These are phyloP conservation scores for Sylvicola fuscatus DNA, from an alignment of 2,888 invertebrate species.

Conservation along the genomic window DNA sequence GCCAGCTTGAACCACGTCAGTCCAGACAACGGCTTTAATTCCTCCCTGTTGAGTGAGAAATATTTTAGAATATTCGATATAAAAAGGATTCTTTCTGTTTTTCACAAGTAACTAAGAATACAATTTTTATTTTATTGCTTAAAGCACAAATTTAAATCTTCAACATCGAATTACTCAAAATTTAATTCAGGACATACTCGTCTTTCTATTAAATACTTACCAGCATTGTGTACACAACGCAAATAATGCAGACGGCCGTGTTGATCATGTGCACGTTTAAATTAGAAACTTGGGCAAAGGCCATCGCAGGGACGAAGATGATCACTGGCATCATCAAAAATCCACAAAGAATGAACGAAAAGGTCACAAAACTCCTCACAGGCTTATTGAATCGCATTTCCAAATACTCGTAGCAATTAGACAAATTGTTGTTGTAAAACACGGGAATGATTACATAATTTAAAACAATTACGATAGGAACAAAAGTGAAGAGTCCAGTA, in stretches of 20 bases:
- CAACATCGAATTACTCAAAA: neutral
- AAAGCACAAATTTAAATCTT: neutral
- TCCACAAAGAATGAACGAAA: constrained; percentile 15
- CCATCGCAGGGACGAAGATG: constrained; percentile 20
- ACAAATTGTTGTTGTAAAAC: constrained; percentile 28
- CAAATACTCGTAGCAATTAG: constrained; percentile 27
- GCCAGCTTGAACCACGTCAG: constrained; percentile 18
- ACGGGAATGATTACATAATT: constrained; percentile 27
- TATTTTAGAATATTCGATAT: neutral
- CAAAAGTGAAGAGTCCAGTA: constrained; percentile 21
- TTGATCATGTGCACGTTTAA: constrained; percentile 32
- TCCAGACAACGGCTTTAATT: constrained; percentile 2
- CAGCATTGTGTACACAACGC: constrained; percentile 35
- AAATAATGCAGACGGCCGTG: constrained; percentile 29
- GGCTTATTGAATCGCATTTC: constrained; percentile 18
- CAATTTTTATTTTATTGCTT: no score
- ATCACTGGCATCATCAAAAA: constrained; percentile 18
- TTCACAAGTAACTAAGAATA: neutral
- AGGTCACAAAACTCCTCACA: constrained; percentile 17
- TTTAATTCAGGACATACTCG: no score
- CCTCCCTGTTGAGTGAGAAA: constrained; percentile 1
- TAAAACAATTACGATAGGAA: constrained; percentile 17
- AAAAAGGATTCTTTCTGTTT: neutral
- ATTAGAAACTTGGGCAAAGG: constrained; percentile 31
- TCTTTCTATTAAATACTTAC: no score